Percentiles rank a stretch among this genome's conserved stretches.
phyloP scores from a whole-genome alignment of 2,797 vertebrate genomes.

The Peromyscus nudipes region DNA sequence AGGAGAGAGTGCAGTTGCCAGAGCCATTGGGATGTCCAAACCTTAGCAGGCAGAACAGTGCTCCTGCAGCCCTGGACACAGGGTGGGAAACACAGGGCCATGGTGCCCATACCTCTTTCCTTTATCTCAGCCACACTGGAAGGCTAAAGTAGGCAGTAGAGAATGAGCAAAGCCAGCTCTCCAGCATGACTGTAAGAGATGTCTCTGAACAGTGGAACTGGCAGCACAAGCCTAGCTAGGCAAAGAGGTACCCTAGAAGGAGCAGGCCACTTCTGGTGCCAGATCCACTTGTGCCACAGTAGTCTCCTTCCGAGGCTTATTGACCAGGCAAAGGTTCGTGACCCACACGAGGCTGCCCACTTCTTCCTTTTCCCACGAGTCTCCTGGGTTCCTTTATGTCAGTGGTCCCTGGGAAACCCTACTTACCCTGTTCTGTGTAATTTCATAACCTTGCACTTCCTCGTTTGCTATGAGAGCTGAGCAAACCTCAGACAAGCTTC shows the following conservation, averaged over 20 bases:
- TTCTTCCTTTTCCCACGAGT: conserved; percentile 84
- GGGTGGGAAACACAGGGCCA: not conserved
- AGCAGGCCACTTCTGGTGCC: not conserved
- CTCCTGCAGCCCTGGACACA: conserved; percentile 7
- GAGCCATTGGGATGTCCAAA: conserved; percentile 33
- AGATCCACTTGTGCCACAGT: not conserved
- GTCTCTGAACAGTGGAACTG: not conserved
- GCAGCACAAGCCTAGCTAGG: not conserved
- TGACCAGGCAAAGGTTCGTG: conserved; percentile 78
- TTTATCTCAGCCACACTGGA: not conserved
- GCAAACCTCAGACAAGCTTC: conserved; percentile 82
- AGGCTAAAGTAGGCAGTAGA: not conserved
- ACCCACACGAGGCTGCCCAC: conserved; percentile 79
- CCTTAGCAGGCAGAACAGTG: conserved; percentile 21
- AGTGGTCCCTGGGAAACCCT: conserved; percentile 87
- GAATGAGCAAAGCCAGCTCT: not conserved
- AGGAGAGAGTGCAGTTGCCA: conserved; percentile 64
- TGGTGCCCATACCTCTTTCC: not conserved
- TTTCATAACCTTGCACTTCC: conserved; percentile 88
- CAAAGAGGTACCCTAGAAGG: not conserved
- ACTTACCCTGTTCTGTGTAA: conserved; percentile 78
- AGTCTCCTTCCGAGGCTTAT: conserved; percentile 50
- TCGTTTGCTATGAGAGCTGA: conserved; percentile 84
- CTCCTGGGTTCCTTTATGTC: conserved; percentile 80
- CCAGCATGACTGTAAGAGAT: conserved; percentile 24